Percentiles rank a stretch among this genome's conserved stretches.
Evolutionary conservation across 1,140 invertebrate genomes (phyloP).

Genomic region (Meloidogyne exigua): DNA sequence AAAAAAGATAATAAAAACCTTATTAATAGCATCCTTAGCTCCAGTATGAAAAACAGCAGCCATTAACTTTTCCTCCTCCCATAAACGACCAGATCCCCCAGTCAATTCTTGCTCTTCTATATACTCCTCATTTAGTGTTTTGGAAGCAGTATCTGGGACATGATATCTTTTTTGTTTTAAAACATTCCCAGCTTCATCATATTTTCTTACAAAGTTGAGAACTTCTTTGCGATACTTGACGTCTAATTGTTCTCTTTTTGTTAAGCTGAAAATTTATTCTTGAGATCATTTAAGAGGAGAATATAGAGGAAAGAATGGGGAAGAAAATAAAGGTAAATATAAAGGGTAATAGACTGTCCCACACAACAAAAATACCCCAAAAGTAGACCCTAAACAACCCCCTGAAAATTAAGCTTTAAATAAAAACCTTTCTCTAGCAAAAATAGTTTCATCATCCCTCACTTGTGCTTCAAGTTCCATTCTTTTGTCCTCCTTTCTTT

Average conservation of each 20-base stretch:
- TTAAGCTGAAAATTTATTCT: constrained; percentile 71
- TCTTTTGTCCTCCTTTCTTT: constrained; percentile 91
- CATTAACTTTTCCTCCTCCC: constrained; percentile 94
- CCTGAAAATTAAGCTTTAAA: constrained; percentile 11
- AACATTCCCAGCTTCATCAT: constrained; percentile 85
- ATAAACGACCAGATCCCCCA: constrained; percentile 90
- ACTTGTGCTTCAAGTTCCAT: constrained; percentile 91
- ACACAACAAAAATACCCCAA: neutral
- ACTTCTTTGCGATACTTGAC: constrained; percentile 87
- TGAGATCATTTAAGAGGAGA: constrained; percentile 17
- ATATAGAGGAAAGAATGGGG: no score
- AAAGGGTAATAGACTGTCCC: no score
- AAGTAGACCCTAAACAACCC: neutral
- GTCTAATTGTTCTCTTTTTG: constrained; percentile 78
- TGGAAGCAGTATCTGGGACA: constrained; percentile 54
- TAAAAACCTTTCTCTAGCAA: constrained; percentile 77
- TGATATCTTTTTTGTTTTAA: constrained; percentile 70
- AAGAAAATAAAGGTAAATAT: no score
- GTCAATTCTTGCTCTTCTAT: constrained; percentile 85
- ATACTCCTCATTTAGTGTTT: constrained; percentile 69
- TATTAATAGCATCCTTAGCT: constrained; percentile 76
- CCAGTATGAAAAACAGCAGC: constrained; percentile 89
- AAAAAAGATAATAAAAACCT: neutral
- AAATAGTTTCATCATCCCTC: constrained; percentile 91
- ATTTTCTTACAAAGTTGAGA: constrained; percentile 85